Percentiles rank a stretch among this genome's conserved stretches.
phyloP scores from a whole-genome alignment of 2,797 vertebrate genomes.

The Cirrhinus molitorella region DNA sequence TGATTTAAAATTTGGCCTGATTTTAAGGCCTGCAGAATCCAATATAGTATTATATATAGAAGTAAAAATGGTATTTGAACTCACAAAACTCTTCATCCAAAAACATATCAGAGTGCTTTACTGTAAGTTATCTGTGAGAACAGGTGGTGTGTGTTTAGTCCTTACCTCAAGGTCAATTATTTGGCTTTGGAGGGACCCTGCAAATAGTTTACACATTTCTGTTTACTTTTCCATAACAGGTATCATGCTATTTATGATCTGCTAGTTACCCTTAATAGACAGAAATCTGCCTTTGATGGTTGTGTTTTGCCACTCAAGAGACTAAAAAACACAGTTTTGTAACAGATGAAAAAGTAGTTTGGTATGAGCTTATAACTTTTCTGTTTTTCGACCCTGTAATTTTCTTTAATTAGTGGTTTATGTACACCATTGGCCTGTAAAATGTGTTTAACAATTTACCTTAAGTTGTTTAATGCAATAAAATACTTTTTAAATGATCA shows the following conservation, averaged over 20 bases:
- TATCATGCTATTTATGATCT: background rate
- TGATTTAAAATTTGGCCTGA: background rate
- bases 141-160: background rate
- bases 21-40: too few species aligned
- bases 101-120: background rate
- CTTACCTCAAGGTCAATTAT: background rate
- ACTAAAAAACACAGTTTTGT: background rate
- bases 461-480: background rate
- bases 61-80: background rate
- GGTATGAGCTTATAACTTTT: background rate
- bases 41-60: background rate
- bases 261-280: background rate
- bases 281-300: background rate
- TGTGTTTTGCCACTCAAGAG: background rate
- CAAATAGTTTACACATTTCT: conserved; percentile 12
- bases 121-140: background rate
- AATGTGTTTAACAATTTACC: background rate
- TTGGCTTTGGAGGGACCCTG: conserved; percentile 8
- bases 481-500: background rate
- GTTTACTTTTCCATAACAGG: conserved; percentile 16
- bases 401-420: background rate
- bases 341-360: background rate
- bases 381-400: background rate
- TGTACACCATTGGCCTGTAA: background rate
- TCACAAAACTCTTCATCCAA: background rate